phyloP scores from a whole-genome alignment of 1,140 invertebrate genomes.

The Trinorchestia longiramus region DNA sequence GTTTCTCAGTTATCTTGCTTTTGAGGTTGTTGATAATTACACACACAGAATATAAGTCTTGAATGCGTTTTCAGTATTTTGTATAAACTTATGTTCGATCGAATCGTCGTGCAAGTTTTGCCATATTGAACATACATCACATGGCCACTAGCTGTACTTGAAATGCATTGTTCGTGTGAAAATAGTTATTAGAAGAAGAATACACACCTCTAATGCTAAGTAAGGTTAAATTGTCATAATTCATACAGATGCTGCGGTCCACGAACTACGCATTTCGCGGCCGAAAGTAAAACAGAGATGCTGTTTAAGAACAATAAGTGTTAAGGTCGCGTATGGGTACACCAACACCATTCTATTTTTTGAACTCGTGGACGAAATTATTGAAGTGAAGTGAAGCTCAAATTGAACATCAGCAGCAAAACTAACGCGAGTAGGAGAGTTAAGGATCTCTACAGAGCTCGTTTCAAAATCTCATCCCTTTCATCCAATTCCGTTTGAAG shows the following conservation, averaged over 20 bases:
- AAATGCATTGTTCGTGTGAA: background rate
- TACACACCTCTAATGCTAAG: no score
- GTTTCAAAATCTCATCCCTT: slow-evolving; percentile 27
- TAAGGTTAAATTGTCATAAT: no score
- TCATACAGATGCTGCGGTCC: no score
- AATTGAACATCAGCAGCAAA: background rate
- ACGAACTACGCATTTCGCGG: no score
- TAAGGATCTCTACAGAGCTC: slow-evolving; percentile 23
- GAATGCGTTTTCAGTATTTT: no score
- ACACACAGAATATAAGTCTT: background rate
- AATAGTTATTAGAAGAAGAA: background rate
- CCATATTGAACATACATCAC: background rate
- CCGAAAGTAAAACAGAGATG: no score
- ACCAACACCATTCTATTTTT: background rate
- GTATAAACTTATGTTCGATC: no score
- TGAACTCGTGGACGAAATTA: background rate
- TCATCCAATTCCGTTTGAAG: slow-evolving; percentile 12
- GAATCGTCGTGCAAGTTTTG: no score
- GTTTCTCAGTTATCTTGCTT: background rate
- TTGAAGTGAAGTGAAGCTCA: background rate
- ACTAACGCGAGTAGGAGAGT: background rate
- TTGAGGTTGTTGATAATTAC: background rate
- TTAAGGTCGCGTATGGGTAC: background rate
- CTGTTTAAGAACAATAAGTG: no score
- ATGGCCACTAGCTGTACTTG: background rate